Evolutionary conservation across 1,140 invertebrate genomes (phyloP).

Genomic region (Diorhabda carinulata): DNA sequence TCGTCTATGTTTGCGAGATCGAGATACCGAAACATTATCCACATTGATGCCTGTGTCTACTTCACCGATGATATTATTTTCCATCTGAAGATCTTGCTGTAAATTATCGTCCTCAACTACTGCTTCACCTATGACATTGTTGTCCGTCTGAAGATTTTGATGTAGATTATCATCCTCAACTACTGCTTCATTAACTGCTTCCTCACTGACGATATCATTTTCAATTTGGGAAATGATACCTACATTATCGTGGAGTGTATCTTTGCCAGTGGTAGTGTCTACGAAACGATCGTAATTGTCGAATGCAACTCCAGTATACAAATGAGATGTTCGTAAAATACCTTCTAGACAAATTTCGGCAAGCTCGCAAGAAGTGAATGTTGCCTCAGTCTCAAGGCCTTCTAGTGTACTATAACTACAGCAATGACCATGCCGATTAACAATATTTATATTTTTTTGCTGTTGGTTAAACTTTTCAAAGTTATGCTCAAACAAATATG

Average conservation of each 20-base stretch:
- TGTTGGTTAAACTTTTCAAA: slow-evolving; percentile 42
- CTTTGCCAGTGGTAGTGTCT: slow-evolving; percentile 47
- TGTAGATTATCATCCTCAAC: too few species aligned
- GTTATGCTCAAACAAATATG: slow-evolving; percentile 37
- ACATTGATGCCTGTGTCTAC: too few species aligned
- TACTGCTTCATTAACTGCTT: too few species aligned
- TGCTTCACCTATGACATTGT: too few species aligned
- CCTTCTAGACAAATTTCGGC: slow-evolving; percentile 31
- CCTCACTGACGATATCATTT: too few species aligned
- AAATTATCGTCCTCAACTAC: too few species aligned
- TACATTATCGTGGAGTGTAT: slow-evolving; percentile 50
- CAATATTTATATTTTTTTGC: slow-evolving; percentile 36
- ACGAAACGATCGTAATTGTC: slow-evolving; percentile 50
- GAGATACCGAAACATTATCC: too few species aligned
- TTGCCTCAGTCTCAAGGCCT: slow-evolving; percentile 42
- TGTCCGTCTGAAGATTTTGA: too few species aligned
- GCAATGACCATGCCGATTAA: slow-evolving; percentile 43
- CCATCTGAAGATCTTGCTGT: too few species aligned
- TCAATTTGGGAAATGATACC: slow-evolving; percentile 46
- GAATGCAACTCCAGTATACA: slow-evolving; percentile 45
- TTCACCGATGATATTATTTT: too few species aligned
- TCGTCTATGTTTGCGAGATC: too few species aligned
- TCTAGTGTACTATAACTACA: slow-evolving; percentile 40
- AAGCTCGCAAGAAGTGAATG: slow-evolving; percentile 25
- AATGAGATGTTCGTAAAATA: slow-evolving; percentile 26